Conservation (phyloP, 2,113 vertebrate genomes). For the Pluvianellus socialis region DNA sequence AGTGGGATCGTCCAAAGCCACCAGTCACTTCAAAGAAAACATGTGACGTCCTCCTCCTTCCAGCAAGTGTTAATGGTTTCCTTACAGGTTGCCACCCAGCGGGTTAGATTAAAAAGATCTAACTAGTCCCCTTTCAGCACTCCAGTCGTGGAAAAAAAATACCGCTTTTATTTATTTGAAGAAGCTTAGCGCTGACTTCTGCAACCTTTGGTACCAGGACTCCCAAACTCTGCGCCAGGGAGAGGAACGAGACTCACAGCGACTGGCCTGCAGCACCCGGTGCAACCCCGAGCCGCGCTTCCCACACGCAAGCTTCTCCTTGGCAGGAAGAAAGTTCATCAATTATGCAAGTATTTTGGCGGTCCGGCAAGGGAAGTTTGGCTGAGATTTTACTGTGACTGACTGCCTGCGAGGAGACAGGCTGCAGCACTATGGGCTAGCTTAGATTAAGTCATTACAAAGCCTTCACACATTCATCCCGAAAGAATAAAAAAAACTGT, state of each 20-base stretch:
- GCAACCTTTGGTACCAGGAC: background rate
- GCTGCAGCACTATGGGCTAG: background rate
- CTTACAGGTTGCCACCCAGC: background rate
- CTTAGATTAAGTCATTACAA: background rate
- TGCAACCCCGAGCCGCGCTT: background rate
- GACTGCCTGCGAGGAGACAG: background rate
- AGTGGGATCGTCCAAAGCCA: background rate
- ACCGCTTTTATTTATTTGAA: background rate
- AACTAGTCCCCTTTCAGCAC: background rate
- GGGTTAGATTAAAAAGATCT: background rate
- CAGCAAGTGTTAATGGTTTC: background rate
- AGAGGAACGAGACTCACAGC: background rate
- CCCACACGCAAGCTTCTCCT: background rate
- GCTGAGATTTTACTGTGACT: background rate
- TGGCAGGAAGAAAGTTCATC: background rate
- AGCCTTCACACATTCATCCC: background rate
- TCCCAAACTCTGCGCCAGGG: background rate
- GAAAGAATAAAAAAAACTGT: background rate
- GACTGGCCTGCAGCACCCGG: background rate
- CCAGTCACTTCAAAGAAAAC: background rate
- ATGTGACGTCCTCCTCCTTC: background rate
- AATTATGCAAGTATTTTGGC: background rate
- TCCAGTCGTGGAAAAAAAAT: background rate
- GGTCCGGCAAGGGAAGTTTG: background rate
- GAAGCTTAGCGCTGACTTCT: background rate